Evolutionary conservation across 2,888 invertebrate genomes (phyloP), one percentile per base, ranked within the genome.

Genomic region (Apodemia zela): DNA sequence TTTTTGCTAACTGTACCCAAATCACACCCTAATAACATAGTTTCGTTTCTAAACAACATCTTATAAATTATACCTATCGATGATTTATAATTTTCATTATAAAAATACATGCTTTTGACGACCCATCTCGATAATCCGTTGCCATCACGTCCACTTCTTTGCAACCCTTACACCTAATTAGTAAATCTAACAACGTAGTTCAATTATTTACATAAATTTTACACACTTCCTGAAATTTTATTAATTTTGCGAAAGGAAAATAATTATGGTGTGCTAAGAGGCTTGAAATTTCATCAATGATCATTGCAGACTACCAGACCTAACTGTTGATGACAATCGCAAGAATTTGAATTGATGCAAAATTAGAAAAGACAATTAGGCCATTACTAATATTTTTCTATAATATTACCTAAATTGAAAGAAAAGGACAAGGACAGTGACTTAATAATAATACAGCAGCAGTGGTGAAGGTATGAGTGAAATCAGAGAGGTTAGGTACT

Each of bases 211-310:
- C 89, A 91, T 78, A 47, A 59, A 62, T 78, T 79, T 80, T 84
- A 82, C 74, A 88, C 89, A 89, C 89, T 90, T 89, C 89, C 90
- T 90, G 89, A 76, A 42, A 42, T 42, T 42, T 75, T 75, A 77
- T 71, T 77, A 74, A 78, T 75, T 76, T 73, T 72, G 72, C 66
- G 67, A 72, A 72, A 69, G 69, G 66, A 73, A 75, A 73, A 67
- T 69, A 70, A 74, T 70, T 74, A 80, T 72, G 81, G 84, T 82
- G 82, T 78, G 80, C 76, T 76, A 76, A 74, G 71, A 86, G 85
- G 85, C 85, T 87, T 85, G 86, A 87, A 87, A 88, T 89, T 89
- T 88, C 87, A 89, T 89, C 89, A 89, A 89, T 89, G 89, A 89
- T 79, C 79, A 80, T 72, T 72, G 77, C 69, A 72, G 78, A 78